Conservation (phyloP, 2,888 invertebrate species). For the Apamea monoglypha region DNA sequence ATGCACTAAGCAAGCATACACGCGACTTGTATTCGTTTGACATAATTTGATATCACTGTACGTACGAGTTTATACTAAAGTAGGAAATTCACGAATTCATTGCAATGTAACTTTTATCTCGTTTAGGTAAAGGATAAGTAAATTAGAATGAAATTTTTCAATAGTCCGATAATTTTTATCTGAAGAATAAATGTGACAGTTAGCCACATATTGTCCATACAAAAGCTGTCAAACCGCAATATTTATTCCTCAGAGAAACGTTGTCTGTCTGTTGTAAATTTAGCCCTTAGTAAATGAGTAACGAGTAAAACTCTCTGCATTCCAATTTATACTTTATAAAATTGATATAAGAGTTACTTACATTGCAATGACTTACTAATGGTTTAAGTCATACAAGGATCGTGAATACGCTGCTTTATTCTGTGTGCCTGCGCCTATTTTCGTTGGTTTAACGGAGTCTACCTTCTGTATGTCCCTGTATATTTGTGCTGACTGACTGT, state of each 20-base stretch:
- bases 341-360: not conserved
- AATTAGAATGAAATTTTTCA: not conserved
- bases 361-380: not conserved
- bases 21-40: not conserved
- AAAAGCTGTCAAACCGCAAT: too few relatives aligned
- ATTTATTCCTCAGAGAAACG: too few relatives aligned
- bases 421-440: not conserved
- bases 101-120: not conserved
- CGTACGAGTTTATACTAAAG: not conserved
- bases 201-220: too few relatives aligned
- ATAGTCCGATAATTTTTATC: too few relatives aligned
- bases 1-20: not conserved
- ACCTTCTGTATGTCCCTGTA: constrained; percentile 10
- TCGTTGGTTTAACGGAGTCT: not conserved
- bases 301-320: not conserved
- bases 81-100: not conserved
- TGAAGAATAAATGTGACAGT: too few relatives aligned
- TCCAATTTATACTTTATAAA: not conserved
- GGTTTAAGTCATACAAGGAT: not conserved
- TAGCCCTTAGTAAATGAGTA: not conserved
- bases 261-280: too few relatives aligned
- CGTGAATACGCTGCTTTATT: not conserved
- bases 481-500: constrained; percentile 55
- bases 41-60: not conserved
- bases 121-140: not conserved